Base-by-base conservation (phyloP, 2,797 vertebrate species). In the Moxostoma hubbsi region DNA sequence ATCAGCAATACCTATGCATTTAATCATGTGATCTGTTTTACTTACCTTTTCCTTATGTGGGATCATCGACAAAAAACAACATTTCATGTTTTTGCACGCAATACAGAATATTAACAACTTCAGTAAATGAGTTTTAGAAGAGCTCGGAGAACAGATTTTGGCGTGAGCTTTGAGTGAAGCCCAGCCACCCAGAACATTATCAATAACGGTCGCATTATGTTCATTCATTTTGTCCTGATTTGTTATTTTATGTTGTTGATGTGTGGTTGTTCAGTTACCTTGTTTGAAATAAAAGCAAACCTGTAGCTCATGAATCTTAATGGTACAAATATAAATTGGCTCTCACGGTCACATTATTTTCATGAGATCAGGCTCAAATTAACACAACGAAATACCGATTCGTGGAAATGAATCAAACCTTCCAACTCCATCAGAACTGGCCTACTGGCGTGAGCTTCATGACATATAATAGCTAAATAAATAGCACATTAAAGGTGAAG, bases 261-360 rank as follows among this genome's bases (percentile, higher is more conserved):
- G 83, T 75, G 84, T 91, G 83, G 90, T 87, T 90, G 81, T 83
- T 92, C 85, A 91, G 92, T 91, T 92, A 92, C 87, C 88, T 89
- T 82, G 89, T 91, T 92, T 89, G 81, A 86, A 87, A 93, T 93
- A 89, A 92, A 91, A 85, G 79, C 86, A 88, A 88, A 90, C 83
- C 81, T 90, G 87, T 90, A 91, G 86, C 88, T 85, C 70, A 71
- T 75, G 77, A 78, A 47, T 63, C 2, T 68, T 68, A 70, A 74
- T 8, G 10, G 2, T 54, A 47, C 36, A 24, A 55, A 9, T 59
- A 61, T 54, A 15, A 53, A 9, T 16, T 65, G 49, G 6, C 7
- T 58, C 12, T 55, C 43, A 24, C 24, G 4, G 36, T 36, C 36
- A 36, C 36, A 36, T 36, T 36, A 36, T 36, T 36, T 36, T 36